Evolutionary conservation across 2,113 vertebrate species (phyloP).

Genomic region (Myrmecophaga tridactyla): DNA sequence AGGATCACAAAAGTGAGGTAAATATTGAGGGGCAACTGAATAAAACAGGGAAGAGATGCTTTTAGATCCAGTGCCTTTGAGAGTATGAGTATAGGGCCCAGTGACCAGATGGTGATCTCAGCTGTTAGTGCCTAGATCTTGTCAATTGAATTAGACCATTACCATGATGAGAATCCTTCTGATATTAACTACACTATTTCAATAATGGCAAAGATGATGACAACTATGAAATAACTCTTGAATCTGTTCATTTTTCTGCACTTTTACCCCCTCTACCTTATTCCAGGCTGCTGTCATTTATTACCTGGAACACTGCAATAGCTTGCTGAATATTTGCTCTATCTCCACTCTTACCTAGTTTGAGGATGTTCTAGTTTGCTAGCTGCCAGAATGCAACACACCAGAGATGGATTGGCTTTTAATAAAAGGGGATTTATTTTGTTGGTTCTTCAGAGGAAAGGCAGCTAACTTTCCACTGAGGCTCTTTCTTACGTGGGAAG

Average conservation of each 20-base stretch:
- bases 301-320: background rate
- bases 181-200: background rate
- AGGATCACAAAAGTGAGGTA: background rate
- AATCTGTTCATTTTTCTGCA: background rate
- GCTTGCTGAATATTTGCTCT: background rate
- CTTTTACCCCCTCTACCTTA: background rate
- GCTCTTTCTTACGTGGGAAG: no score
- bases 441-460: no score
- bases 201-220: background rate
- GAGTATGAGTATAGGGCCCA: background rate
- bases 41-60: background rate
- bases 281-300: background rate
- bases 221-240: background rate
- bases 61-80: background rate
- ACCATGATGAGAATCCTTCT: background rate
- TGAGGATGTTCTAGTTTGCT: no score
- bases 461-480: no score
- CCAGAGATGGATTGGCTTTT: no score
- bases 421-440: no score
- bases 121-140: background rate
- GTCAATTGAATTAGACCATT: background rate
- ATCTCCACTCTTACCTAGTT: background rate
- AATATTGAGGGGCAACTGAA: background rate
- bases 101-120: background rate
- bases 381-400: no score